phyloP scores from a whole-genome alignment of 1,140 invertebrate species.

The Lepidurus arcticus region DNA sequence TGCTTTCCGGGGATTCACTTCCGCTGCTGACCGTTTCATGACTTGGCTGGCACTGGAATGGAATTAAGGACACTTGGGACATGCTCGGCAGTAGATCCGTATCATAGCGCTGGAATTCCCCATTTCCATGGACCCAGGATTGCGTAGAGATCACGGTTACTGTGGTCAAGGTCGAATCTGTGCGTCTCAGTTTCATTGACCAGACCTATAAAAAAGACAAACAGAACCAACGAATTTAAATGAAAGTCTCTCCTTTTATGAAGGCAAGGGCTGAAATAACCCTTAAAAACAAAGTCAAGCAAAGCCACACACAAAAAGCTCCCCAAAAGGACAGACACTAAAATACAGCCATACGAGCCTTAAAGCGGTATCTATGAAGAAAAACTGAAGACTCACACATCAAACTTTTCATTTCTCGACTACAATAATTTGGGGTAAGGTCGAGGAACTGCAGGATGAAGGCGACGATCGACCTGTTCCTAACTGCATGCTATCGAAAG shows the following conservation, averaged over 20 bases:
- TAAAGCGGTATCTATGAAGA: too few species aligned
- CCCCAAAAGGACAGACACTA: too few species aligned
- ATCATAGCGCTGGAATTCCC: neutral
- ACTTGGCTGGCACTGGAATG: neutral
- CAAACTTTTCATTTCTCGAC: neutral
- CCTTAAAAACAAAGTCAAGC: too few species aligned
- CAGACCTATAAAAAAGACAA: neutral
- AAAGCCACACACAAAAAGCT: too few species aligned
- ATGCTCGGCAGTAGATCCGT: neutral
- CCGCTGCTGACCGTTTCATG: neutral
- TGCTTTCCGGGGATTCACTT: neutral
- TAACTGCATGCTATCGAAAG: neutral
- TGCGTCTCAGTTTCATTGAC: neutral
- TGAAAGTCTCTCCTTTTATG: too few species aligned
- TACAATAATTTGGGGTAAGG: neutral
- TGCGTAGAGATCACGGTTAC: slow-evolving; percentile 2
- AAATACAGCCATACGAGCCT: too few species aligned
- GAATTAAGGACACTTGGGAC: slow-evolving; percentile 17
- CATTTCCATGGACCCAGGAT: neutral
- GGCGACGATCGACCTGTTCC: neutral
- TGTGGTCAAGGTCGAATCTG: neutral
- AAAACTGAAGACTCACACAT: neutral
- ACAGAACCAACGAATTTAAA: too few species aligned
- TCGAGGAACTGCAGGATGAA: neutral
- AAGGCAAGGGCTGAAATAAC: too few species aligned